These are phyloP conservation scores for human (Homo sapiens) DNA, from an alignment of 2,113 vertebrate species.

Conservation along the genomic window GRCh38 chr13:29359501-29360000, in stretches of 20 bases:
- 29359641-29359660: background rate
- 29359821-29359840: background rate
- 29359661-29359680: background rate
- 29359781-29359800: background rate
- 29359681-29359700: background rate
- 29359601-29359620: background rate
- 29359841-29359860: too few species aligned
- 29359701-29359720: background rate
- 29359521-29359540: background rate
- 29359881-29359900: accelerated
- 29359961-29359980: accelerated
- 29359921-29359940: accelerated
- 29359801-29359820: background rate
- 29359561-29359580: background rate
- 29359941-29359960: background rate
- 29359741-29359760: background rate
- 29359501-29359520: too few species aligned
- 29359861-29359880: accelerated
- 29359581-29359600: background rate
- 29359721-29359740: background rate
- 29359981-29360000: background rate
- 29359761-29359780: background rate
- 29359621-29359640: background rate
- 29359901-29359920: background rate
- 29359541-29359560: accelerated